Evolutionary conservation across 2,113 vertebrate genomes (phyloP).

Genomic region (Onychorhynchus coronatus): DNA sequence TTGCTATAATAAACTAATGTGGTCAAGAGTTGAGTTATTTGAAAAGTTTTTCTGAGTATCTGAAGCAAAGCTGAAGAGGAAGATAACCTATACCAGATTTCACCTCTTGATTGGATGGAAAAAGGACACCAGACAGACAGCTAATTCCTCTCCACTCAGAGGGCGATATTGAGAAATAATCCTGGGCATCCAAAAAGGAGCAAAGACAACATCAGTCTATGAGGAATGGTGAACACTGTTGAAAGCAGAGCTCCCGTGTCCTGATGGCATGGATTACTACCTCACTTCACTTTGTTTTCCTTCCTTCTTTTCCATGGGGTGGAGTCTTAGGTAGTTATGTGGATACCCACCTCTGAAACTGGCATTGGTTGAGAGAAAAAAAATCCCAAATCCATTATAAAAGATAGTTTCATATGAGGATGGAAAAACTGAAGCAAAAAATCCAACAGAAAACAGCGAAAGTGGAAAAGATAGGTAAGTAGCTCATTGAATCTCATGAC

Average conservation of each 20-base stretch:
- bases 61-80: background rate
- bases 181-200: background rate
- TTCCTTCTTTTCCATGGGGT: background rate
- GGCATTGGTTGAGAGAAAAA: background rate
- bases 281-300: background rate
- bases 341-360: background rate
- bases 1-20: slow-evolving; percentile 38
- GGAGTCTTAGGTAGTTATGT: background rate
- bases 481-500: background rate
- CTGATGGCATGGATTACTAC: background rate
- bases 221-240: fast-evolving
- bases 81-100: background rate
- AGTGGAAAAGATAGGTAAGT: background rate
- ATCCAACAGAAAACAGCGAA: background rate
- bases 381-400: background rate
- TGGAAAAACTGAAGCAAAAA: background rate
- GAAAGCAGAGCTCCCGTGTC: background rate
- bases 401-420: background rate
- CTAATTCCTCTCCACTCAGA: background rate
- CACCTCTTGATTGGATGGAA: background rate
- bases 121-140: background rate
- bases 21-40: background rate
- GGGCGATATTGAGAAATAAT: background rate
- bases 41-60: background rate
- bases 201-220: background rate